Base-by-base conservation (phyloP, 1,140 invertebrate species). In the Drosophila chauvacae region DNA sequence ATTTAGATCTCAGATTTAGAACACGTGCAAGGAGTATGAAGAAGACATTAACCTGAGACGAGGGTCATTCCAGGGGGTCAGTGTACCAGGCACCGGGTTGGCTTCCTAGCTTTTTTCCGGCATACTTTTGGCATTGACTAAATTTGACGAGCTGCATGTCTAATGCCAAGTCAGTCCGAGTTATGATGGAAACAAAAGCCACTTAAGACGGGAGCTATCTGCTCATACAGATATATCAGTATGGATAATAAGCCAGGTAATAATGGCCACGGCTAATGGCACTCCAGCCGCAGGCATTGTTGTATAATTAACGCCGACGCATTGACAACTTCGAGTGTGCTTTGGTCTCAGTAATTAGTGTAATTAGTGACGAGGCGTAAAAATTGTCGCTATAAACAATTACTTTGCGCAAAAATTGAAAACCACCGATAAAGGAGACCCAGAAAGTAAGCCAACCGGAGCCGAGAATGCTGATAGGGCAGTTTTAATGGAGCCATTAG, bases 311-410 rank as follows among this genome's bases (percentile, higher is more conserved):
- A 63, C 84, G 74, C 84, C 80, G 60, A 83, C 76, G 72, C 76
- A 87, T 77, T 77, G 66, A 68, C 63, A 77, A 73, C 57, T 80
- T 53, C 28, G 51, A 55, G 33, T 59, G 18, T 64, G 72, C 59
- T 53, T 70, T 30, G 58, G 47, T 41, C 57, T 60, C 39, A 18
- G 47, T 74, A 87, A 83, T 87, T 88, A 72, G 63, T 73, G 65
- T 88, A 88, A 83, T 86, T 87, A 73, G 80, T 83, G 76, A 88
- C 76, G 58, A 73, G 59, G 76, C 80, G 62, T 65, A 83, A 71
- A 74, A 73, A 77, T 69, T 80, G 76, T 85, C 75, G 73, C 77
- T 35, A 60, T 23, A 68, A 72, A 53, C 44, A 63, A 78, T 68
- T 77, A 85, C 66, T 70, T 68, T 70, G 66, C 48, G 63, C 62